Percentiles rank a stretch among this genome's conserved stretches.
Conservation (phyloP, 2,888 invertebrate genomes). For the Mycogona germanica region DNA sequence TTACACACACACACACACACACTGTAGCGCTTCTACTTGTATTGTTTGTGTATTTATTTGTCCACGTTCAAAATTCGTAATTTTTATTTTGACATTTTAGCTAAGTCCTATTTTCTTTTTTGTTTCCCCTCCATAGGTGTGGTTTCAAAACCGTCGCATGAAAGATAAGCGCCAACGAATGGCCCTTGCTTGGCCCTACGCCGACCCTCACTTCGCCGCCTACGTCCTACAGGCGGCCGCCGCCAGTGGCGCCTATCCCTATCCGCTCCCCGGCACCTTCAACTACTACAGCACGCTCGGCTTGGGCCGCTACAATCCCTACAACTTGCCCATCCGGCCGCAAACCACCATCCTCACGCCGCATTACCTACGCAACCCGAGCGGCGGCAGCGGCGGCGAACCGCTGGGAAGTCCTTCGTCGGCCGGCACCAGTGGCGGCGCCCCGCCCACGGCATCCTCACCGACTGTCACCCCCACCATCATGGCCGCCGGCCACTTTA, state of each 20-base stretch:
- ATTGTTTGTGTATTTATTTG: too few species aligned
- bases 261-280: conserved; percentile 33
- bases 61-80: too few species aligned
- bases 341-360: conserved; percentile 27
- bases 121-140: conserved; percentile 49
- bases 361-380: conserved; percentile 23
- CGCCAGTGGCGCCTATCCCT: conserved; percentile 40
- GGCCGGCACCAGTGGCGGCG: conserved; percentile 1
- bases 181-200: conserved; percentile 90
- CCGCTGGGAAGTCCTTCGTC: conserved; percentile 15
- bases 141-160: conserved; percentile 97
- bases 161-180: conserved; percentile 94
- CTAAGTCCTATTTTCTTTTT: neutral
- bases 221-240: conserved; percentile 85
- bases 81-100: neutral
- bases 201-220: conserved; percentile 77
- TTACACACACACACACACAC: too few species aligned
- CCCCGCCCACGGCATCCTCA: conserved; percentile 20
- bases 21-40: too few species aligned
- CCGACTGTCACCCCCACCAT: conserved; percentile 23
- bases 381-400: conserved; percentile 18
- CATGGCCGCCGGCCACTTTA: conserved; percentile 20
- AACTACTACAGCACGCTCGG: conserved; percentile 23
- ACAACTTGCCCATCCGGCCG: conserved; percentile 24
- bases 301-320: conserved; percentile 21